Evolutionary conservation across 2,888 invertebrate genomes (phyloP), one percentile per base, ranked within the genome.

Genomic region (Dryomyza anilis): DNA sequence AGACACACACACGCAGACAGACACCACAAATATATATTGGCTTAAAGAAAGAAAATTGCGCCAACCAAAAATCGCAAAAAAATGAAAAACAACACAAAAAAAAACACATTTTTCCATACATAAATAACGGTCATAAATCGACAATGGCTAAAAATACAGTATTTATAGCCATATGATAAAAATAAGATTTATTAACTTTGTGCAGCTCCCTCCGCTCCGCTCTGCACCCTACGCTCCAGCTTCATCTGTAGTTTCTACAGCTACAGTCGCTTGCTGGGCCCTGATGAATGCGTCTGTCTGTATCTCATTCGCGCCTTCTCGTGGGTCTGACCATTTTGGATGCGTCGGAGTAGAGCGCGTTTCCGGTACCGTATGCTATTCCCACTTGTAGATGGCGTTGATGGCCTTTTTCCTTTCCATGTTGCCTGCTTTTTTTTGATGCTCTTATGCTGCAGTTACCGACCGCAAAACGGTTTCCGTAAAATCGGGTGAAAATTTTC

Each of bases 121-220:
- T 83, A 82, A 82, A 82, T 82, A 82, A 82, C 81, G 81, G 80
- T 78, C 82, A 82, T 82, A 82, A 82, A 82, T 83, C 79, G 82
- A 78, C 79, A 80, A 81, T 79, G 82, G 81, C 81, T 82, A 81
- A 82, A 82, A 82, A 81, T 81, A 81, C 82, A 81, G 80, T 82
- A 82, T 82, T 82, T 82, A 82, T 82, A 80, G 83, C 81, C 80
- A 72, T 80, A 81, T 83, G 82, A 83, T 82, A 82, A 82, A 82
- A 82, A 82, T 82, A 81, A 83, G 82, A 82, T 82, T 82, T 82
- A 82, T 82, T 83, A 82, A 82, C 83, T 79, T 81, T 75, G 72
- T 75, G 69, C 67, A 50, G 60, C 33, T 56, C 29, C n/a, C n/a
- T n/a, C n/a, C n/a, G n/a, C n/a, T n/a, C n/a, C n/a, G n/a, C n/a